phyloP scores from a whole-genome alignment of 2,797 vertebrate genomes.

The Poliocrania exsul region DNA sequence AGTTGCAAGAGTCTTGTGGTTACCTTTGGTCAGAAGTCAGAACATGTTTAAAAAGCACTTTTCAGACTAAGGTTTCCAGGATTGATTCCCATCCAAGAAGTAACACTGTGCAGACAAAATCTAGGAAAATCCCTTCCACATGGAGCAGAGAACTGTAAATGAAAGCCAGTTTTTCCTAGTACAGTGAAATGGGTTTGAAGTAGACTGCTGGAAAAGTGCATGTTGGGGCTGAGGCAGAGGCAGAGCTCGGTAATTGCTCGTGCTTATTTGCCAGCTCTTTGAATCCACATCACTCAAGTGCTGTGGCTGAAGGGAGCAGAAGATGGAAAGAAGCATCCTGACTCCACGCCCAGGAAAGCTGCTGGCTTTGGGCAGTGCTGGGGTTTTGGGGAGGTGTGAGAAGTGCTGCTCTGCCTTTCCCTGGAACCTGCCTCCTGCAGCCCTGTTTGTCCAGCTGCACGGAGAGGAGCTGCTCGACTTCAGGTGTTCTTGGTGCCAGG shows the following conservation, averaged over 20 bases:
- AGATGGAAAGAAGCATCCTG: background rate
- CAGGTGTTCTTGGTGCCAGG: rapidly evolving
- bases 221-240: background rate
- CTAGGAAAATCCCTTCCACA: background rate
- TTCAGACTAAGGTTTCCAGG: background rate
- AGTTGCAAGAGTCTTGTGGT: background rate
- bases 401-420: background rate
- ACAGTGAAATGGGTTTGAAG: background rate
- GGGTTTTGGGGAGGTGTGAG: rapidly evolving
- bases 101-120: background rate
- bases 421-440: background rate
- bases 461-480: rapidly evolving
- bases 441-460: background rate
- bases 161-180: background rate
- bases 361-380: background rate
- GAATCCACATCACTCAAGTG: background rate
- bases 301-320: background rate
- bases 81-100: background rate
- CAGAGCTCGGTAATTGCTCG: rapidly evolving
- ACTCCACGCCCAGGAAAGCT: background rate
- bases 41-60: background rate
- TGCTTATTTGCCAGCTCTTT: background rate
- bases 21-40: background rate
- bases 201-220: background rate
- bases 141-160: background rate